Evolutionary conservation across 2,888 invertebrate genomes (phyloP), one percentile per base, ranked within the genome.

Genomic region (Drosophila borborema): DNA sequence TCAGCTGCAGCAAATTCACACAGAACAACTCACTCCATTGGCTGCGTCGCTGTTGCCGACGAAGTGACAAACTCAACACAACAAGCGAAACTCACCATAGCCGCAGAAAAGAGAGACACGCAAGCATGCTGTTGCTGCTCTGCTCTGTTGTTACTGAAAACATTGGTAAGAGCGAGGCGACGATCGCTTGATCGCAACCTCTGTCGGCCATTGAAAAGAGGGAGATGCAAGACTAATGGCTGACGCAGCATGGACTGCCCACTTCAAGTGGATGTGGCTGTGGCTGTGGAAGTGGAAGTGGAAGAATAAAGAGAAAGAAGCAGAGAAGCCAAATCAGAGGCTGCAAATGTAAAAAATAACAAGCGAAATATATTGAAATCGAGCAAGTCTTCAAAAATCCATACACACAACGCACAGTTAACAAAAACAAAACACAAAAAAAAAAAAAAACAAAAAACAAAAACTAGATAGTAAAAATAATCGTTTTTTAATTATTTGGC

Each of bases 211-310:
- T 45, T 20, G 12, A 83, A 40, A 59, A 40, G 80, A 91, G 81
- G 66, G 89, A 86, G 90, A 91, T 23, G 80, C 74, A 86, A 86
- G 80, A 85, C 77, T 80, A 89, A 91, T 91, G 92, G 91, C 91
- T 77, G 91, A 80, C 81, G 56, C 55, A 55, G 61, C 72, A 70
- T 70, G 79, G 70, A 56, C 84, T 66, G 75, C 80, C 83, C 87
- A 86, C 84, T 86, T 73, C 46, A 64, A 54, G 43, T 16, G 64
- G 64, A 70, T 61, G 53, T 51, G 41, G 28, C 28, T 28, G 28
- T 28, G 28, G 28, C 28, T 28, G 45, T n/a, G 62, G 64, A 65
- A 59, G 53, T 51, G 41, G 38, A 69, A 58, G 40, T n/a, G 41
- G 20, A 45, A 20, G 45, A 20, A 20, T 1, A 60, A 71, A 58